phyloP scores from a whole-genome alignment of 2,113 vertebrate genomes.

The Felis catus region DNA sequence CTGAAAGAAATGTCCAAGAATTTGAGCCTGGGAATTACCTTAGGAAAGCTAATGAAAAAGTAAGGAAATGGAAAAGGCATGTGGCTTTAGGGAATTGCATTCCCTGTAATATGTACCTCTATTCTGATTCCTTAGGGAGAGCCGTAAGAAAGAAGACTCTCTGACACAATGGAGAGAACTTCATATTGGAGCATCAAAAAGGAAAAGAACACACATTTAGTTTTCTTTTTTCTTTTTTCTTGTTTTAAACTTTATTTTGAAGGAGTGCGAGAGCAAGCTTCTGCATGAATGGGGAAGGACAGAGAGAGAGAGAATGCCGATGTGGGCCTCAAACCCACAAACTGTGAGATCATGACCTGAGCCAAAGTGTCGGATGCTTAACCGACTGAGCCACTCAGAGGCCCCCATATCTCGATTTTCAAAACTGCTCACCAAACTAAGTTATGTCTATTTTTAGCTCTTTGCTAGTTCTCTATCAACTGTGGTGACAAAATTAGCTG shows the following conservation, averaged over 20 bases:
- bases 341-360: too few species aligned
- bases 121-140: background rate
- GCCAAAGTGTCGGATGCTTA: too few species aligned
- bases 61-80: background rate
- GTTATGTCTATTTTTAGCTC: background rate
- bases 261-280: too few species aligned
- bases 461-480: background rate
- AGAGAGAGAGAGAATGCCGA: too few species aligned
- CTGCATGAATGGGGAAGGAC: too few species aligned
- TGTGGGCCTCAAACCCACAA: too few species aligned
- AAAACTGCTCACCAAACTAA: background rate
- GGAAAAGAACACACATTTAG: background rate
- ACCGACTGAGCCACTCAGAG: too few species aligned
- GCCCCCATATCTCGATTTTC: background rate
- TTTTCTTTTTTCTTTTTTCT: too few species aligned
- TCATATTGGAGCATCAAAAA: background rate
- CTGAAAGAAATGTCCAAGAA: background rate
- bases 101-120: background rate
- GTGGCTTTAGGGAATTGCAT: background rate
- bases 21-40: background rate
- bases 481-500: background rate
- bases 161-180: background rate
- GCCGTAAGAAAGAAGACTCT: background rate
- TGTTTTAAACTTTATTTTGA: too few species aligned
- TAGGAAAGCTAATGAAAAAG: conserved; percentile 9